Evolutionary conservation across 2,888 invertebrate genomes (phyloP).

Genomic region (Atherix ibis): DNA sequence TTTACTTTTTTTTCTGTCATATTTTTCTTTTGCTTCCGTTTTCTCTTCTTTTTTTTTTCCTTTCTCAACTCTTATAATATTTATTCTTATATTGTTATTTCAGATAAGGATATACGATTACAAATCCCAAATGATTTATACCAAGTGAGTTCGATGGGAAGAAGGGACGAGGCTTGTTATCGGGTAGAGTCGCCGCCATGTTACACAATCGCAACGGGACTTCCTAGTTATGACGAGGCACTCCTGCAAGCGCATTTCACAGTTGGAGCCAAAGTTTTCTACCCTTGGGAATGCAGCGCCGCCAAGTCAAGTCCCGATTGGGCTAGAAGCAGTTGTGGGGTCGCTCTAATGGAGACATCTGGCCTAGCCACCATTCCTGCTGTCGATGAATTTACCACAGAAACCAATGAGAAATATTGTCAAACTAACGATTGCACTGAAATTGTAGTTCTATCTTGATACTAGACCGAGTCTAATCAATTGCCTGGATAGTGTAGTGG

Average conservation of each 20-base stretch:
- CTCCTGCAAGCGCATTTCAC: slow-evolving; percentile 31
- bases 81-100: slow-evolving; percentile 8
- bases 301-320: neutral
- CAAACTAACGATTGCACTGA: no score
- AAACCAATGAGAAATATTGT: no score
- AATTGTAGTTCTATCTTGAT: no score
- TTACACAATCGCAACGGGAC: slow-evolving; percentile 45
- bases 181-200: slow-evolving; percentile 41
- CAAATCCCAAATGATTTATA: slow-evolving; percentile 18
- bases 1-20: slow-evolving; percentile 6
- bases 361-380: no score
- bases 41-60: neutral
- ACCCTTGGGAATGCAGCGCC: slow-evolving; percentile 11
- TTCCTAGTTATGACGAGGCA: slow-evolving; percentile 47
- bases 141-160: slow-evolving; percentile 4
- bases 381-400: neutral
- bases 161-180: slow-evolving; percentile 23
- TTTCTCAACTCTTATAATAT: neutral
- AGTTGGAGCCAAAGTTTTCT: slow-evolving; percentile 21
- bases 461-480: no score
- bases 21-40: neutral
- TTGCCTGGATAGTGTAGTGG: no score
- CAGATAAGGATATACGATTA: slow-evolving; percentile 31
- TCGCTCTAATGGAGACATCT: neutral
- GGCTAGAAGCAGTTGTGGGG: slow-evolving; percentile 2